phyloP scores from a whole-genome alignment of 2,113 vertebrate species.

The Noctilio leporinus region DNA sequence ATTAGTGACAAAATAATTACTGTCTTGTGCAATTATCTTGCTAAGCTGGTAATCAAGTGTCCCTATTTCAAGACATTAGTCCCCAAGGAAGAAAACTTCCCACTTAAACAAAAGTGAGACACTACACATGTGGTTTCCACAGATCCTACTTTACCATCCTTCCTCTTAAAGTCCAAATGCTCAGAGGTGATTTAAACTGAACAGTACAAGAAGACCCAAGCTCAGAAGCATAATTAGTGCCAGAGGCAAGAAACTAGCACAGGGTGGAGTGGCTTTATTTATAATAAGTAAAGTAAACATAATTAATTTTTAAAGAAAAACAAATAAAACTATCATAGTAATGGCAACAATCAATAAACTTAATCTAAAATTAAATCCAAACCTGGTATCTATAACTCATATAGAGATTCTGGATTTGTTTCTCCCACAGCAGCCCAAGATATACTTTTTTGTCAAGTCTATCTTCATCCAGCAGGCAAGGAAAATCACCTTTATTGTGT shows the following conservation, averaged over 20 bases:
- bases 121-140: neutral
- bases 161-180: neutral
- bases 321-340: conserved; percentile 1
- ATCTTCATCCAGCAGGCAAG: neutral
- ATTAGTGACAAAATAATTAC: conserved; percentile 4
- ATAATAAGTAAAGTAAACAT: neutral
- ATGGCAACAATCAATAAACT: neutral
- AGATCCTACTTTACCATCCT: neutral
- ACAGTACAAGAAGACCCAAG: neutral
- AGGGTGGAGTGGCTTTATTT: neutral
- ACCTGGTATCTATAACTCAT: neutral
- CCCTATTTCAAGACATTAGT: neutral
- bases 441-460: neutral
- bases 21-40: conserved; percentile 37
- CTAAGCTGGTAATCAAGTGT: neutral
- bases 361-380: neutral
- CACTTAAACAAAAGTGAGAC: neutral
- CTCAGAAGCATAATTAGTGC: neutral
- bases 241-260: neutral
- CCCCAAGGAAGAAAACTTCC: neutral
- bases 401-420: neutral
- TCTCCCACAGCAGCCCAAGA: neutral
- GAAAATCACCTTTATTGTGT: neutral
- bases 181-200: neutral
- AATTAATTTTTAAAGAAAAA: conserved; percentile 40